Percentiles rank a stretch among this genome's conserved stretches.
Conservation (phyloP, 2,113 vertebrate species). For the Pangasianodon hypophthalmus region DNA sequence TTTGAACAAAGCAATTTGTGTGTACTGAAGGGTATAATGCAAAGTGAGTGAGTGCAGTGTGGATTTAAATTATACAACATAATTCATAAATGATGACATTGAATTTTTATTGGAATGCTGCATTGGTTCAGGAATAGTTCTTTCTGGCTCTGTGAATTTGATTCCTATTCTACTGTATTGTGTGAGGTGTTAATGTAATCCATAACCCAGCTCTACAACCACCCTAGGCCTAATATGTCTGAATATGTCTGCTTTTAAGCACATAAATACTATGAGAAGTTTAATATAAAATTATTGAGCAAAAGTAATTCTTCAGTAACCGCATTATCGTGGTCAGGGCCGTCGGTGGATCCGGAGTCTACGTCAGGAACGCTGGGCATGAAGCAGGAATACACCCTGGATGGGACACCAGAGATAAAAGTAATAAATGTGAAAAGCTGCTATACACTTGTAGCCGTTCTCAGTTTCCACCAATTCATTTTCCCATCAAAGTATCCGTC, state of each 20-base stretch:
- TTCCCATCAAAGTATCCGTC: too few species aligned
- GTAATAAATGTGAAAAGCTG: too few species aligned
- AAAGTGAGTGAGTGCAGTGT: background rate
- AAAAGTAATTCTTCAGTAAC: background rate
- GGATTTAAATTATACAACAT: slow-evolving; percentile 2
- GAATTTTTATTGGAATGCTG: background rate
- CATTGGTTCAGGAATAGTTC: background rate
- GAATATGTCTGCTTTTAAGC: background rate
- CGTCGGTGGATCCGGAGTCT: background rate
- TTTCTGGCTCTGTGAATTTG: background rate
- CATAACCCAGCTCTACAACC: too few species aligned
- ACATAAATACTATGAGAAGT: background rate
- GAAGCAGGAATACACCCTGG: background rate
- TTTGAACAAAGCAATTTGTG: background rate
- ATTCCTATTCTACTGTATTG: background rate
- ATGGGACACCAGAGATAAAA: background rate
- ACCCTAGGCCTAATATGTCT: too few species aligned
- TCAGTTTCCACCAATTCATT: too few species aligned
- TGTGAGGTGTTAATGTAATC: background rate
- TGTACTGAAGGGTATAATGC: background rate
- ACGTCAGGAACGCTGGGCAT: background rate
- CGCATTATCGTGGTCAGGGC: background rate
- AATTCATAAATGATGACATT: background rate
- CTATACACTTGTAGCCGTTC: too few species aligned
- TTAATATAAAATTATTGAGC: background rate